Evolutionary conservation across 2,888 invertebrate species (phyloP).

Genomic region (Branchipolynoe longqiensis): DNA sequence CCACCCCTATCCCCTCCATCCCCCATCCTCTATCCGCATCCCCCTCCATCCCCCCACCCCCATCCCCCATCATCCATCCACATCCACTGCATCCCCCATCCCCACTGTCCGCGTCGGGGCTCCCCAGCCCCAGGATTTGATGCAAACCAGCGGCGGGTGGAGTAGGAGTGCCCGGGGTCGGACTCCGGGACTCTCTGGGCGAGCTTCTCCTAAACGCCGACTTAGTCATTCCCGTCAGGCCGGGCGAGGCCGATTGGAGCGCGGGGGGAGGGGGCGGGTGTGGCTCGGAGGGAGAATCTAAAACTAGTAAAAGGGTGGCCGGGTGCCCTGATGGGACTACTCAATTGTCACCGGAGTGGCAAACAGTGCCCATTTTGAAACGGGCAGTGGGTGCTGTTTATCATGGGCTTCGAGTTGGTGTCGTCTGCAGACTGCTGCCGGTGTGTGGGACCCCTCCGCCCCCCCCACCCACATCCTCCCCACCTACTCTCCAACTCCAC

Average conservation of each 20-base stretch:
- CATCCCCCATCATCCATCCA: too few relatives aligned
- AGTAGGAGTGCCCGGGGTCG: too few relatives aligned
- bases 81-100: too few relatives aligned
- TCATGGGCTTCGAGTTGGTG: constrained; percentile 11
- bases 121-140: too few relatives aligned
- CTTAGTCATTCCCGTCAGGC: not conserved
- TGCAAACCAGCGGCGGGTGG: not conserved
- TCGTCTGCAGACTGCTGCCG: not conserved
- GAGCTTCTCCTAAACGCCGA: not conserved
- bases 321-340: constrained; percentile 26
- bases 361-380: constrained; percentile 44
- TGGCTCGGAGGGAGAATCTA: constrained; percentile 13
- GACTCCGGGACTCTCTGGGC: not conserved
- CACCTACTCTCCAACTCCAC: not conserved
- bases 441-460: too few relatives aligned
- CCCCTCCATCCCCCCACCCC: too few relatives aligned
- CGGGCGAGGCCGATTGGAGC: not conserved
- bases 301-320: constrained; percentile 24
- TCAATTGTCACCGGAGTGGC: constrained; percentile 53
- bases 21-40: too few relatives aligned
- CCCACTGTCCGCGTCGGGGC: too few relatives aligned
- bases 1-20: too few relatives aligned
- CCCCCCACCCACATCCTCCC: not conserved
- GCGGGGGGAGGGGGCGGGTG: not conserved
- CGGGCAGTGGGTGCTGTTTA: constrained; percentile 28